Percentiles rank a stretch among this genome's conserved stretches.
Conservation (phyloP, 2,113 vertebrate genomes). For the Suncus etruscus region DNA sequence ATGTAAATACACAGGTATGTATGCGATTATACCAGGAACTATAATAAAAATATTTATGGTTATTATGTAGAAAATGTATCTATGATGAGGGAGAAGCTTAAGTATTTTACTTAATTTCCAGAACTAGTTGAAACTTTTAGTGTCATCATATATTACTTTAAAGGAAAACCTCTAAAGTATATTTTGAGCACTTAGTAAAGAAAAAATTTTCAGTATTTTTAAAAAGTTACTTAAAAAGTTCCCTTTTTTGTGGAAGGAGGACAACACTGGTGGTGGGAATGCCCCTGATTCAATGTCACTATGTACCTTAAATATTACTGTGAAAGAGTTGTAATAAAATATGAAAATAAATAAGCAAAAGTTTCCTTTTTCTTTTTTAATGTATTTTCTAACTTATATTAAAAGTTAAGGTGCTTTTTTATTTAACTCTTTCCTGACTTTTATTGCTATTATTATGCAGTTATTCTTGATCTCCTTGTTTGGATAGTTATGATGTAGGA, state of each 20-base stretch:
- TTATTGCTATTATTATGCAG: not conserved
- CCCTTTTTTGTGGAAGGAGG: too few relatives aligned
- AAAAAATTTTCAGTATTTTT: slow-evolving; percentile 20
- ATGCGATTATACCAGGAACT: not conserved
- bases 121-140: slow-evolving; percentile 29
- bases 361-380: not conserved
- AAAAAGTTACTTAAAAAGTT: not conserved
- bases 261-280: too few relatives aligned
- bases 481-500: not conserved
- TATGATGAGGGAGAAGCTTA: not conserved
- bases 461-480: not conserved
- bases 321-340: too few relatives aligned
- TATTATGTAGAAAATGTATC: not conserved
- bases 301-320: too few relatives aligned
- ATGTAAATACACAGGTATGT: not conserved
- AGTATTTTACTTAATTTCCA: slow-evolving; percentile 25
- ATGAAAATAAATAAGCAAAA: too few relatives aligned
- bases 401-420: not conserved
- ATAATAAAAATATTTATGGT: too few relatives aligned
- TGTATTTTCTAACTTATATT: not conserved
- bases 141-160: slow-evolving; percentile 30
- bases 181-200: not conserved
- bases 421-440: not conserved
- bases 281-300: too few relatives aligned
- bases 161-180: not conserved